Conservation (phyloP, 2,113 vertebrate genomes). For the Notarius lentiginosus region DNA sequence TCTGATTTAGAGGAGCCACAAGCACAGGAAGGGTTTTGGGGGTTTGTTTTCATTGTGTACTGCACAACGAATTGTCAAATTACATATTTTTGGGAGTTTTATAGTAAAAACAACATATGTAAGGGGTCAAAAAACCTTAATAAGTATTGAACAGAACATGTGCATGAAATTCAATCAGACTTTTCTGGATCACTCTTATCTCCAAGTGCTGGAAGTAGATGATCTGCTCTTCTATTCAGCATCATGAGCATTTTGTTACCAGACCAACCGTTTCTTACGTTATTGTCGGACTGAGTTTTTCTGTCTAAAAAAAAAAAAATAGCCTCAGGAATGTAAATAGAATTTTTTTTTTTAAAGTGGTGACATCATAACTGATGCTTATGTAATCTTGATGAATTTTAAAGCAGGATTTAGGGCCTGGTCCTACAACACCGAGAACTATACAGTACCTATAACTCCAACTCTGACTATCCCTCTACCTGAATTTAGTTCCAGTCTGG, state of each 20-base stretch:
- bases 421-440: too few relatives aligned
- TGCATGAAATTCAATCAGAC: constrained; percentile 14
- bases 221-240: background rate
- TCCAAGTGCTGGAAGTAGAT: constrained; percentile 3
- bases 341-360: background rate
- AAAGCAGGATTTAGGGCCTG: background rate
- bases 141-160: background rate
- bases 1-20: background rate
- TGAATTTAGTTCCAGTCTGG: too few relatives aligned
- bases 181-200: background rate
- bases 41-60: background rate
- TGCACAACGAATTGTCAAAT: background rate
- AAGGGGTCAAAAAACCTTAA: background rate
- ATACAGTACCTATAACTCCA: too few relatives aligned
- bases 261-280: background rate
- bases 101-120: background rate
- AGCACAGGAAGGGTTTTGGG: background rate
- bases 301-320: background rate
- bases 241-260: background rate
- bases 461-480: too few relatives aligned
- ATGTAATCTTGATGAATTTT: background rate
- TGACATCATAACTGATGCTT: background rate
- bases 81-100: background rate
- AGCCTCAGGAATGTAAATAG: background rate
- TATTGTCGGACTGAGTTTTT: background rate